phyloP scores from a whole-genome alignment of 2,888 invertebrate species.

The Seira sanloemensis region DNA sequence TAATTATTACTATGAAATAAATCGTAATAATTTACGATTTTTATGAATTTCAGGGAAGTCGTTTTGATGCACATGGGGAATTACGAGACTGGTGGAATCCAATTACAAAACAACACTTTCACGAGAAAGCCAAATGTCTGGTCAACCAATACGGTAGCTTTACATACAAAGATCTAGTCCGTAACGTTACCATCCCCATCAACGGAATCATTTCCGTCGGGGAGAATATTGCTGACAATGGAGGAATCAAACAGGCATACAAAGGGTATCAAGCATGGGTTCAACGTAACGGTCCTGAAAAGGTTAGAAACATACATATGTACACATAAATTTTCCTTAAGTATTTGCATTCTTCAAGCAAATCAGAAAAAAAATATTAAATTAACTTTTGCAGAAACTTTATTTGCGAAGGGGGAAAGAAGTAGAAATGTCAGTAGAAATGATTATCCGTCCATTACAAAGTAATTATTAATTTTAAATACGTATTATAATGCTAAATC shows the following conservation, averaged over 20 bases:
- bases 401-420: too few species aligned
- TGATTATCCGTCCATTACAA: too few species aligned
- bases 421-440: too few species aligned
- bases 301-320: too few species aligned
- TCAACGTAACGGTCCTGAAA: conserved; percentile 56
- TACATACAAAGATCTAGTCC: conserved; percentile 74
- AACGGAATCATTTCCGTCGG: conserved; percentile 90
- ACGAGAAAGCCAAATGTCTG: conserved; percentile 77
- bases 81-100: conserved; percentile 78
- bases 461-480: too few species aligned
- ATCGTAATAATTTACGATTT: background rate
- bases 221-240: conserved; percentile 97
- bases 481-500: too few species aligned
- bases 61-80: conserved; percentile 75
- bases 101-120: conserved; percentile 76
- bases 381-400: too few species aligned
- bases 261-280: conserved; percentile 65
- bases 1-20: background rate
- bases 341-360: too few species aligned
- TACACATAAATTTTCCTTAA: too few species aligned
- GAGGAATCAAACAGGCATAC: conserved; percentile 83
- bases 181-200: conserved; percentile 76
- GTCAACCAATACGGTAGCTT: conserved; percentile 78
- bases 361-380: too few species aligned
- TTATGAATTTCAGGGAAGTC: conserved; percentile 46